Evolutionary conservation across 2,888 invertebrate species (phyloP).

Genomic region (Lithophane leautieri): DNA sequence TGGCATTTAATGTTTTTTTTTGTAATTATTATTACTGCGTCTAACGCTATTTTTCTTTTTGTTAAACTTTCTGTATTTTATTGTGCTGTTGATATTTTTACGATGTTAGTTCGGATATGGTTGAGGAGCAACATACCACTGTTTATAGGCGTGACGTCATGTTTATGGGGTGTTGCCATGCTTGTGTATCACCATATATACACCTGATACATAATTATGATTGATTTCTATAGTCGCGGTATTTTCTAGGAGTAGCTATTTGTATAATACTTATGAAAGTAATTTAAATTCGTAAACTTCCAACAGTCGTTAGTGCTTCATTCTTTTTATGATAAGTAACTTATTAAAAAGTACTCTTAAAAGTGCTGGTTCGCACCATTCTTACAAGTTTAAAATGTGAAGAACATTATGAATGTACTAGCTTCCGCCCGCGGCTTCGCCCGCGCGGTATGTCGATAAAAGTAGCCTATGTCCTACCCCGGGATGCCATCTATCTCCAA

Average conservation of each 20-base stretch:
- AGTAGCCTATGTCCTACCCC: too few species aligned
- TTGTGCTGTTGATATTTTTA: constrained; percentile 76
- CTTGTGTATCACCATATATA: constrained; percentile 86
- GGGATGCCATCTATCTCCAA: too few species aligned
- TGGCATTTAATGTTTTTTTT: constrained; percentile 81
- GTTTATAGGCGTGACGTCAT: constrained; percentile 97
- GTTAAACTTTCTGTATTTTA: constrained; percentile 69
- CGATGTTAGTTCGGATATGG: constrained; percentile 89
- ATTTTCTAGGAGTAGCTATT: constrained; percentile 18
- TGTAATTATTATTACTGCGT: constrained; percentile 69
- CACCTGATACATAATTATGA: constrained; percentile 72
- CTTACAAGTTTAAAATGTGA: background rate
- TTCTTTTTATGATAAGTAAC: background rate
- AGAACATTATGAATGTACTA: too few species aligned
- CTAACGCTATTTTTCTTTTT: constrained; percentile 75
- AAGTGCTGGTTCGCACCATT: background rate
- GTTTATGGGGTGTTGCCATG: constrained; percentile 94
- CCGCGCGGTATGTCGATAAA: too few species aligned
- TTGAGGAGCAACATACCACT: constrained; percentile 93
- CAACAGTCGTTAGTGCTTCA: too few species aligned
- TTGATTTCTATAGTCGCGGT: constrained; percentile 65
- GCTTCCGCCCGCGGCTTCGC: too few species aligned
- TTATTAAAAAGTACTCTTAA: background rate
- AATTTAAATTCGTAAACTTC: background rate
- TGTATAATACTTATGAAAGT: background rate